Conservation (phyloP, 2,113 vertebrate genomes). For the Paraplagusia blochii region DNA sequence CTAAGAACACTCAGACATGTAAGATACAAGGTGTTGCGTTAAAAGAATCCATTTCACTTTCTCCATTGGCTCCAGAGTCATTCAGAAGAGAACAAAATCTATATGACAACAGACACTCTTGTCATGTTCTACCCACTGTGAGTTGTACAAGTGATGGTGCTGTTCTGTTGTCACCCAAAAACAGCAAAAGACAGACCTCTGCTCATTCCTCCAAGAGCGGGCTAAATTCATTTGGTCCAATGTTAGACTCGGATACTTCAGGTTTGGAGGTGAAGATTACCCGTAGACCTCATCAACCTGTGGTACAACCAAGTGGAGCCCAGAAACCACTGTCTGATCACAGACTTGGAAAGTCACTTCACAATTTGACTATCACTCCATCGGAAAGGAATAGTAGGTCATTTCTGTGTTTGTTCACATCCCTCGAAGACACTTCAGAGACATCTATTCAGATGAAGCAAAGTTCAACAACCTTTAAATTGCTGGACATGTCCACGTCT, state of each 20-base stretch:
- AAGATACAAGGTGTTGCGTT: neutral
- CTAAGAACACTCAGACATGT: neutral
- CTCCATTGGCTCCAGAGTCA: neutral
- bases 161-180: conserved; percentile 18
- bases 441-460: neutral
- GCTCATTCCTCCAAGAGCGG: conserved; percentile 22
- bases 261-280: neutral
- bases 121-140: neutral
- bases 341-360: neutral
- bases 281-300: neutral
- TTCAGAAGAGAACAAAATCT: neutral
- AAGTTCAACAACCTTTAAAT: too few species aligned
- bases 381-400: neutral
- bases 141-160: neutral
- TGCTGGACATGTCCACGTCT: too few species aligned
- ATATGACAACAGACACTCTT: neutral
- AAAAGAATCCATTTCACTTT: too few species aligned
- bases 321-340: neutral
- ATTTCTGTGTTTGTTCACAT: conserved; percentile 43
- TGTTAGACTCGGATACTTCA: neutral
- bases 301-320: neutral
- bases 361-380: rapidly evolving
- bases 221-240: neutral
- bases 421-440: conserved; percentile 14
- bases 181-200: conserved; percentile 54